These are phyloP conservation scores for Mastacembelus armatus DNA, from an alignment of 2,797 vertebrate genomes.

Conservation along the genomic window DNA sequence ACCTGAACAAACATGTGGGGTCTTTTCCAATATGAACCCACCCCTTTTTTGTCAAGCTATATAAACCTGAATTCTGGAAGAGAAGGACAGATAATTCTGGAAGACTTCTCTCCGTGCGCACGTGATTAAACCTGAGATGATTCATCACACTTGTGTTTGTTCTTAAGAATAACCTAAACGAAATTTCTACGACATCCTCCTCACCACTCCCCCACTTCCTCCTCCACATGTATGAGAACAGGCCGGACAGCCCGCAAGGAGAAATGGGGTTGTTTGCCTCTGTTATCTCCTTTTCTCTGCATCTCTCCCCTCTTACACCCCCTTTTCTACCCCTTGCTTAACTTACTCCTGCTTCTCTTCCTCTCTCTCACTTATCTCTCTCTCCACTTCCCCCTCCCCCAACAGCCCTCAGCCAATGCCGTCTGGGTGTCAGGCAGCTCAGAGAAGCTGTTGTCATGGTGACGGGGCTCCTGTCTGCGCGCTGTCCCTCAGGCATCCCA, in stretches of 20 bases:
- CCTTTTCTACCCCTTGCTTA: conserved; percentile 67
- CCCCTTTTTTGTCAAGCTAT: no score
- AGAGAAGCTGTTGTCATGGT: conserved; percentile 87
- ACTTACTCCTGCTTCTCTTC: conserved; percentile 64
- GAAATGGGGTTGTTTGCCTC: conserved; percentile 77
- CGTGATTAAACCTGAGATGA: no score
- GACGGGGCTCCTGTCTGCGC: conserved; percentile 82
- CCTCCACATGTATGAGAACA: conserved; percentile 62
- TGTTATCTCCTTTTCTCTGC: conserved; percentile 63
- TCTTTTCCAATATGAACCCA: no score
- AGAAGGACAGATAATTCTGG: no score
- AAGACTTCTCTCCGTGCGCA: no score
- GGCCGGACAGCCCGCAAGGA: conserved; percentile 67
- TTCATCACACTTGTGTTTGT: no score
- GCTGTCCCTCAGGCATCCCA: conserved; percentile 87
- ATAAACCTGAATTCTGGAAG: no score
- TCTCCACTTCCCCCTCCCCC: conserved; percentile 63
- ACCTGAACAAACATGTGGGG: no score
- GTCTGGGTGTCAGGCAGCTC: conserved; percentile 84
- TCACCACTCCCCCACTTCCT: conserved; percentile 39
- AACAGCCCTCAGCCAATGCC: conserved; percentile 83
- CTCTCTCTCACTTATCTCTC: conserved; percentile 33
- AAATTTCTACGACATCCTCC: no score
- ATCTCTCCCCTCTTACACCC: conserved; percentile 9
- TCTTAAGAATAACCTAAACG: no score